Evolutionary conservation across 2,797 vertebrate genomes (phyloP), one percentile per base, ranked within the genome.

Genomic region (Threskiornis aethiopicus): DNA sequence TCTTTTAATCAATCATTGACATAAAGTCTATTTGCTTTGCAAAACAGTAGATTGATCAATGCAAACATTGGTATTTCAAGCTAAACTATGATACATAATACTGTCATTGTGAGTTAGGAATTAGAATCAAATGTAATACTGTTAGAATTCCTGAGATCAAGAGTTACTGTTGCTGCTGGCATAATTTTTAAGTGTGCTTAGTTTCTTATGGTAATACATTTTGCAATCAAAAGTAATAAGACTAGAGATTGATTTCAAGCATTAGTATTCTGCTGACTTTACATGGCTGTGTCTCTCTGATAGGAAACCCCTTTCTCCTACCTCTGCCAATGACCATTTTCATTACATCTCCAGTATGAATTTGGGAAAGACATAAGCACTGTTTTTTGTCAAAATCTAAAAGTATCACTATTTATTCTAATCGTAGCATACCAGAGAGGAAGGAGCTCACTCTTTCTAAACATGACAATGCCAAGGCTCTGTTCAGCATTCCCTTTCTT

Each of bases 31-130:
- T 97, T 94, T 95, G 72, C 24, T 91, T 59, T 90, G 67, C 52
- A 94, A 96, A 93, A 83, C 90, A 25, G 79, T 89, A 94, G 79
- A 70, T 57, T 96, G 91, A 96, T 96, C 81, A 92, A 82, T 41
- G 51, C n/a, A 93, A 93, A 93, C 85, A 72, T 65, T 85, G 21
- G 26, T 87, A 78, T 94, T 95, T 76, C 52, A 91, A 54, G 28
- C 7, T 91, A 81, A 91, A 89, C 28, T 70, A 25, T 79, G 65
- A 81, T 72, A 42, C 19, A 76, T 84, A 93, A 89, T 91, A 86
- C 39, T 86, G 76, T 61, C 75, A 78, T 66, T 0, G 2, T 46
- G 52, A 90, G 47, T 42, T 75, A 84, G 35, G 55, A 92, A 92
- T 91, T 78, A 82, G 62, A 84, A 75, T 73, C 73, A 71, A 91